Conservation (phyloP, 2,797 vertebrate genomes). For the Molossus molossus region DNA sequence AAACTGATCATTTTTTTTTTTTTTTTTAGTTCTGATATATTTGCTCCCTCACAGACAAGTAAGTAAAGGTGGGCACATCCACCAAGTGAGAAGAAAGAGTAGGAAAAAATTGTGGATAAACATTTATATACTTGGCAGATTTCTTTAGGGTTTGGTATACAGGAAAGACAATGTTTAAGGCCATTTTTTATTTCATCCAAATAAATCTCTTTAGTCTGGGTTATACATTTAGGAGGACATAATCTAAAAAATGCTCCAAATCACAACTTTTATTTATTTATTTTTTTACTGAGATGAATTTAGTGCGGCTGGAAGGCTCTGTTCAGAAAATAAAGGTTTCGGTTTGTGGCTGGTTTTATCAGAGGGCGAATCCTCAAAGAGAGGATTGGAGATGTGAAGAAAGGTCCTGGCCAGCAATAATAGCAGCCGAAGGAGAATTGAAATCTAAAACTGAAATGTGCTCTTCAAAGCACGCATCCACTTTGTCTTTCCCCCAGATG, state of each 20-base stretch:
- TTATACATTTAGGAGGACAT: not conserved
- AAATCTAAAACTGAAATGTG: slow-evolving; percentile 52
- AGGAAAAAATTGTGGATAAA: not conserved
- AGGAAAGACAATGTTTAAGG: not conserved
- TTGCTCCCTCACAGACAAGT: slow-evolving; percentile 19
- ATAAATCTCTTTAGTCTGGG: slow-evolving; percentile 60
- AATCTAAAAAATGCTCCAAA: slow-evolving; percentile 38
- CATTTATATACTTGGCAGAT: slow-evolving; percentile 26
- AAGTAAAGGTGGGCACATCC: not conserved
- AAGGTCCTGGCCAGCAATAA: slow-evolving; percentile 36
- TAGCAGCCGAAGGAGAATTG: not conserved
- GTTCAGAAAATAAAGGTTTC: slow-evolving; percentile 63
- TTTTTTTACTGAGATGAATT: slow-evolving; percentile 27
- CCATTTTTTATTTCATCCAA: slow-evolving; percentile 65
- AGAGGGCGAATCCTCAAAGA: not conserved
- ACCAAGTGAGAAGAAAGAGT: not conserved
- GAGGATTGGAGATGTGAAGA: slow-evolving; percentile 38
- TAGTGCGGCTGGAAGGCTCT: slow-evolving; percentile 39
- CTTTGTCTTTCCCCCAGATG: slow-evolving; percentile 25
- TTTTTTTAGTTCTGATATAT: not conserved
- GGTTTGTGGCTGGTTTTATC: slow-evolving; percentile 68
- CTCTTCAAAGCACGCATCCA: not conserved
- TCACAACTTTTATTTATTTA: slow-evolving; percentile 59
- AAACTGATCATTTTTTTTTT: not conserved
- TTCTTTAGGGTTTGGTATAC: slow-evolving; percentile 43